Evolutionary conservation across 2,797 vertebrate species (phyloP), one percentile per base, ranked within the genome.

Genomic region (Tolypeutes matacus): DNA sequence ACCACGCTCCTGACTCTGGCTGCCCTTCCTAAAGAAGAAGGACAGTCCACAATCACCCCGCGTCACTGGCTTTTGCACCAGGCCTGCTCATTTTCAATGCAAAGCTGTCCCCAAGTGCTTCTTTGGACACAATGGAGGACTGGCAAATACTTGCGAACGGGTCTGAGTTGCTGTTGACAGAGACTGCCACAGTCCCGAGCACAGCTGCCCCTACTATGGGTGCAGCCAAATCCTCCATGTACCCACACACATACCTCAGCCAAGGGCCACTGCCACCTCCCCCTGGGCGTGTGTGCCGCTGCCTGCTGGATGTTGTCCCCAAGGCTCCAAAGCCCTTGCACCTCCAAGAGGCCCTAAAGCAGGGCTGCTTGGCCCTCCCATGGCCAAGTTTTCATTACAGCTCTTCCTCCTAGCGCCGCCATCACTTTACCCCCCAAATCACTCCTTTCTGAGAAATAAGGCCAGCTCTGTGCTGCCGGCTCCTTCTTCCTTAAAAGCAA

Each of bases 141-240:
- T 82, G 15, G 20, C 0, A 1, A 46, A 64, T n/a, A 11, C 64
- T 56, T 10, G 11, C 20, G 10, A 76, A 27, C 78, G 51, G 31
- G 58, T 13, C 75, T 85, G 42, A 75, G 42, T 18, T 3, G 39
- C 39, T 39, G 29, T 53, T n/a, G 27, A 64, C 0, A 13, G 42
- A 53, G 76, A 36, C 25, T 2, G n/a, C 2, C 36, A 1, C 1
- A 13, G 31, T 34, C 49, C 11, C 0, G 2, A 7, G 39, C 73
- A 77, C 25, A 78, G 17, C 62, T 60, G 39, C 39, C n/a, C 21
- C 15, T 89, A 70, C 64, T 4, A 10, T 34, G 53, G 81, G 56
- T 36, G 86, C 39, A 20, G 29, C 29, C 23, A 20, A 12, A 2
- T 17, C 42, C 5, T 76, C 42, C 53, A 21, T 5, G 0, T 17